These are phyloP conservation scores for Antitype chi DNA, from an alignment of 2,888 invertebrate species.

Conservation along the genomic window DNA sequence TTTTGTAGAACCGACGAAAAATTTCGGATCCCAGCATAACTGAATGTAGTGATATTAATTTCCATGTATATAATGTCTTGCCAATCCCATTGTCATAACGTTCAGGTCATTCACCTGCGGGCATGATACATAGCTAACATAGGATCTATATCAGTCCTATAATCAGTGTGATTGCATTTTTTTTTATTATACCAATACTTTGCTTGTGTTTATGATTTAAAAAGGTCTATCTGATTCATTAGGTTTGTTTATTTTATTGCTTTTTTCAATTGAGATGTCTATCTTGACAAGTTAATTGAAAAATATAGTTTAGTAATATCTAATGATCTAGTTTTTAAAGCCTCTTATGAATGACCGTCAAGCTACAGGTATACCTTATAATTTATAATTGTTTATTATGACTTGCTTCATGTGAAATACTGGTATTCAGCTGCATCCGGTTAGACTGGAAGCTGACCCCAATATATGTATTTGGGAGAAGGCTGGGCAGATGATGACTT, in stretches of 20 bases:
- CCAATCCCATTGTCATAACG: constrained; percentile 64
- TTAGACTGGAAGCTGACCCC: background rate
- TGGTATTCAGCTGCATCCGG: background rate
- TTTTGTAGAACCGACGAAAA: too few relatives aligned
- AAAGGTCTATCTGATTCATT: constrained; percentile 38
- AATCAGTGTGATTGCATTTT: constrained; percentile 59
- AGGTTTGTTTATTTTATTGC: constrained; percentile 20
- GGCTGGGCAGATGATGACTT: background rate
- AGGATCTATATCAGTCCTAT: constrained; percentile 57
- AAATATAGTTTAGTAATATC: constrained; percentile 8
- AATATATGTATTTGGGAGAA: background rate
- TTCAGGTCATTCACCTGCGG: constrained; percentile 74
- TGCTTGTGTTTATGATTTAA: constrained; percentile 26
- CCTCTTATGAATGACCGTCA: background rate
- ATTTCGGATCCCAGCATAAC: too few relatives aligned
- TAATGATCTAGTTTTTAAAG: constrained; percentile 2
- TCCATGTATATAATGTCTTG: constrained; percentile 16
- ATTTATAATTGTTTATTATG: background rate
- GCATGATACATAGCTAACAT: constrained; percentile 67
- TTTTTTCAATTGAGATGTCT: constrained; percentile 20
- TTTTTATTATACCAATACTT: constrained; percentile 32
- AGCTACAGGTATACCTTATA: background rate
- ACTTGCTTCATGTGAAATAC: background rate
- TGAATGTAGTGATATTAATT: constrained; percentile 7
- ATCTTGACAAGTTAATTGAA: constrained; percentile 31